Evolutionary conservation across 1,140 invertebrate genomes (phyloP), one percentile per base, ranked within the genome.

Genomic region (Drosophila tsacasi): DNA sequence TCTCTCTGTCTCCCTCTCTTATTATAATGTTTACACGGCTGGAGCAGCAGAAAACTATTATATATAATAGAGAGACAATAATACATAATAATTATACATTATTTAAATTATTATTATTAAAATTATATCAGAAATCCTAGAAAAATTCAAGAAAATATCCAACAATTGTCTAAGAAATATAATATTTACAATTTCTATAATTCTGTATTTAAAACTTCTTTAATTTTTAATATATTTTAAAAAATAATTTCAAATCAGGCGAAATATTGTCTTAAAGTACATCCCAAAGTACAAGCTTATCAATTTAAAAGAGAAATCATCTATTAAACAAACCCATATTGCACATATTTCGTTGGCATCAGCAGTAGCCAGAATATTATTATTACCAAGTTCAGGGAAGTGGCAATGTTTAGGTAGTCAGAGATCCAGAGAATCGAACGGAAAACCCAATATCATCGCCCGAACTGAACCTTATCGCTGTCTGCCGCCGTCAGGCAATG

Each of bases 381-480:
- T 27, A 40, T 42, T 50, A 71, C 67, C 49, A 66, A 57, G 30
- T 71, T 71, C 67, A 72, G 42, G 69, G 67, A 71, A 71, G 62
- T 47, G 47, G 3, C n/a, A n/a, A 23, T 72, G 52, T 72, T 58
- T 73, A 73, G 67, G 66, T 73, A 73, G 66, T 46, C 44, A 49
- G 35, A 47, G 32, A 73, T 50, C 54, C 69, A 37, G 0, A 27
- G 63, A 71, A 71, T 32, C 67, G 37, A 52, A 30, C 12, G 67
- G 46, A 72, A 73, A 73, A 73, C 46, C 69, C 67, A 47, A 73
- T 69, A 72, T 58, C 65, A 72, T 58, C 68, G 37, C 30, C 37
- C n/a, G 19, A 73, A 50, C 37, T 27, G 25, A 72, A 50, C 69
- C 69, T 73, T 73, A 73, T 73, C 67, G 68, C 27, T 60, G 54